Evolutionary conservation across 2,888 invertebrate genomes (phyloP).

Genomic region (Dasypogon diadema): DNA sequence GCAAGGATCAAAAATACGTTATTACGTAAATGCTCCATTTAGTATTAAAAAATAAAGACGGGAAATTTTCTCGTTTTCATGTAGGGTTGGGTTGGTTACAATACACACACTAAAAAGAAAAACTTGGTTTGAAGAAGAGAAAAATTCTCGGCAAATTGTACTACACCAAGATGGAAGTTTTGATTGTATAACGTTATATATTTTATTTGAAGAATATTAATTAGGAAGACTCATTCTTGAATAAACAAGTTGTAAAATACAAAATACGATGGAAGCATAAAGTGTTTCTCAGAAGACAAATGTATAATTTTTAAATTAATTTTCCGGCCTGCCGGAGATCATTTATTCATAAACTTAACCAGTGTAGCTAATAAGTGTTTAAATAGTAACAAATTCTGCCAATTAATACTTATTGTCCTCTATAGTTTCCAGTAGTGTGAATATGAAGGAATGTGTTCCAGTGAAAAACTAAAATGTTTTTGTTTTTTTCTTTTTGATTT

Average conservation of each 20-base stretch:
- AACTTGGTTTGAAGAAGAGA: too few relatives aligned
- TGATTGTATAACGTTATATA: not conserved
- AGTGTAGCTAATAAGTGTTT: constrained; percentile 19
- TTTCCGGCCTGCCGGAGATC: constrained; percentile 27
- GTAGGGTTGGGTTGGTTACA: too few relatives aligned
- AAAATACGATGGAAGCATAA: constrained; percentile 11
- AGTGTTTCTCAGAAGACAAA: constrained; percentile 10
- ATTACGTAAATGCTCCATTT: too few relatives aligned
- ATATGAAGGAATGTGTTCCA: too few relatives aligned
- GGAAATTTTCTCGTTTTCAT: too few relatives aligned
- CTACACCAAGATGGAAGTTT: not conserved
- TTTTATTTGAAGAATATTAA: not conserved
- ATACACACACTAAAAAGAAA: too few relatives aligned
- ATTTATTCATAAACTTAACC: constrained; percentile 8
- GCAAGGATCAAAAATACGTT: too few relatives aligned
- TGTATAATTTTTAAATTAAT: not conserved
- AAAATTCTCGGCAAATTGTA: not conserved
- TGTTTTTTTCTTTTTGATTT: constrained; percentile 47
- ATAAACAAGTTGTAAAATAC: not conserved
- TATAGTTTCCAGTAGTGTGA: too few relatives aligned
- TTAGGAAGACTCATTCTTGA: not conserved
- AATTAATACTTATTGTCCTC: constrained; percentile 43
- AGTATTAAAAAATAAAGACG: too few relatives aligned
- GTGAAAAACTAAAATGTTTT: too few relatives aligned
- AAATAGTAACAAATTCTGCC: constrained; percentile 13